These are phyloP conservation scores for Zaprionus lachaisei DNA, from an alignment of 1,140 invertebrate species.

Conservation along the genomic window DNA sequence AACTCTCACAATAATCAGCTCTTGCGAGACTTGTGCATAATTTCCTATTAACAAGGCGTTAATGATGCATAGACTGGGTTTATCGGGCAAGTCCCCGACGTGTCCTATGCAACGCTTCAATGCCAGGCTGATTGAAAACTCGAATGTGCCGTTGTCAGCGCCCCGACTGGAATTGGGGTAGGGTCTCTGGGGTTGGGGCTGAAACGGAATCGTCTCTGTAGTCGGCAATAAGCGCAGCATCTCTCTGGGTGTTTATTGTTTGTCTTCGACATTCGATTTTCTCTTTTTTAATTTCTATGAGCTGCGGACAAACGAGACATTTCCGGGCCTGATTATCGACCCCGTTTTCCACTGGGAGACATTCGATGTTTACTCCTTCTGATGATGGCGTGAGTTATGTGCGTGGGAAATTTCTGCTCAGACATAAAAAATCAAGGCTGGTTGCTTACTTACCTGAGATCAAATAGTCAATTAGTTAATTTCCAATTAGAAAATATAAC, in stretches of 20 bases:
- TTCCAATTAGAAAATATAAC: neutral
- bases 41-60: constrained; percentile 65
- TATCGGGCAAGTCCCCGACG: constrained; percentile 43
- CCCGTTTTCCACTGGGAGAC: constrained; percentile 19
- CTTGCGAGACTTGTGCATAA: constrained; percentile 15
- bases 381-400: constrained; percentile 59
- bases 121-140: constrained; percentile 77
- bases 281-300: constrained; percentile 57
- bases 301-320: constrained; percentile 69
- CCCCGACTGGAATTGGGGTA: neutral
- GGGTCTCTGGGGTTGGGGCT: neutral
- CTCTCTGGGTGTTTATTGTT: constrained; percentile 55
- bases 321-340: constrained; percentile 67
- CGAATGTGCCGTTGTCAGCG: constrained; percentile 60
- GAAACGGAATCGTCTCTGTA: neutral
- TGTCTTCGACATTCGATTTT: constrained; percentile 53
- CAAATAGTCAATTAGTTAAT: neutral
- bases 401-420: constrained; percentile 63
- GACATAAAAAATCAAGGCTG: neutral
- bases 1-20: constrained; percentile 22
- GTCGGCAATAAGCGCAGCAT: neutral
- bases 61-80: constrained; percentile 63
- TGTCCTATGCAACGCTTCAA: constrained; percentile 70
- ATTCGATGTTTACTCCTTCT: constrained; percentile 28
- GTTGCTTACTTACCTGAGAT: constrained; percentile 9